Conservation (phyloP, 2,888 invertebrate species). For the Oconnorella tubifera region DNA sequence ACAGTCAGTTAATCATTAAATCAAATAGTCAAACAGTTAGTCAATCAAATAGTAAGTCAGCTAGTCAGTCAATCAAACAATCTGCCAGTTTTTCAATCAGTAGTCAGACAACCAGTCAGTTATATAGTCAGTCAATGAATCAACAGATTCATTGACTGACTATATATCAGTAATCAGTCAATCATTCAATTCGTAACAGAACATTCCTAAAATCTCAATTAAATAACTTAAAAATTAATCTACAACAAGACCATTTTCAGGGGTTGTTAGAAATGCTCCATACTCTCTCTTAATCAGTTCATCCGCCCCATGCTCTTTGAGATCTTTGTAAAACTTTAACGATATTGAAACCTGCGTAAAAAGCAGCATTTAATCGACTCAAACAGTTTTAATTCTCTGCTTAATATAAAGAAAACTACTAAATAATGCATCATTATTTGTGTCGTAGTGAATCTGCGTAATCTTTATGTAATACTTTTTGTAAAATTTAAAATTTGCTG, state of each 20-base stretch:
- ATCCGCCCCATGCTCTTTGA: conserved; percentile 97
- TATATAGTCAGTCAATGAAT: no score
- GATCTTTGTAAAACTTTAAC: conserved; percentile 95
- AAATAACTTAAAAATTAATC: no score
- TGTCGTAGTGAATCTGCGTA: neutral
- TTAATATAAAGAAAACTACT: neutral
- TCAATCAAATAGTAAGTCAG: no score
- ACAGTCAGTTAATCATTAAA: no score
- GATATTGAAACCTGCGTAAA: conserved; percentile 84
- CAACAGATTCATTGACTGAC: no score
- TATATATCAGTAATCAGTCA: no score
- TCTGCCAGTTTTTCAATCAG: no score
- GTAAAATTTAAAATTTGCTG: neutral
- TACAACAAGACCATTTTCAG: conserved; percentile 92
- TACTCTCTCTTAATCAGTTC: conserved; percentile 90
- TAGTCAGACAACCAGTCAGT: no score
- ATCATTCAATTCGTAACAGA: no score
- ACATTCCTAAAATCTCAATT: no score
- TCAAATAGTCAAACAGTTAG: no score
- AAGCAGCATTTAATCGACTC: neutral
- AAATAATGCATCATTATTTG: neutral
- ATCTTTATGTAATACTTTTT: neutral
- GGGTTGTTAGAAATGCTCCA: conserved; percentile 73
- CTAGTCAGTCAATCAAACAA: no score
- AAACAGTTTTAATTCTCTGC: neutral